phyloP scores from a whole-genome alignment of 2,888 invertebrate genomes.

The Philopedon plagiatum region DNA sequence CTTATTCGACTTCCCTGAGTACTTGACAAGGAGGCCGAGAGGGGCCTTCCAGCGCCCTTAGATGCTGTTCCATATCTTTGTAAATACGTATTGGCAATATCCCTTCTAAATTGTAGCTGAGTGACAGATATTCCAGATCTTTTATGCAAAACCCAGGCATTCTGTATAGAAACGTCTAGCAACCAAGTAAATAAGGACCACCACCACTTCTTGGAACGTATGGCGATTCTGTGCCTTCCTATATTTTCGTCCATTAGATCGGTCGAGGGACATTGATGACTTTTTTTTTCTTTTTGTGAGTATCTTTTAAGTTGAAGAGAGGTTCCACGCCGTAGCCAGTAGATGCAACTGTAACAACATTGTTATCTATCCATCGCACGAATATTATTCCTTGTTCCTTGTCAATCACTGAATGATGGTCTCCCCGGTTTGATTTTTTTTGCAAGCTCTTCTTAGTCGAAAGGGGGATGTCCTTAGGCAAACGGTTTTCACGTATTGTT shows the following conservation, averaged over 20 bases:
- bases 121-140: not conserved
- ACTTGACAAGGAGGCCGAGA: no score
- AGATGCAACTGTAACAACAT: not conserved
- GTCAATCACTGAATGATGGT: no score
- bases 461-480: conserved; percentile 39
- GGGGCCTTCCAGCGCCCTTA: no score
- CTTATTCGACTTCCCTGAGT: conserved; percentile 21
- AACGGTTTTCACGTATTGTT: conserved; percentile 51
- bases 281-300: conserved; percentile 11
- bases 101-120: no score
- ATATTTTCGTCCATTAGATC: conserved; percentile 20
- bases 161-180: conserved; percentile 19
- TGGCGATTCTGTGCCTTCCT: not conserved
- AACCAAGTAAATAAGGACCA: conserved; percentile 15
- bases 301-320: conserved; percentile 9
- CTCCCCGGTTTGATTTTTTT: conserved; percentile 12
- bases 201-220: conserved; percentile 17
- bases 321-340: no score
- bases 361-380: not conserved
- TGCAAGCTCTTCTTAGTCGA: not conserved
- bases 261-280: not conserved
- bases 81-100: conserved; percentile 7
- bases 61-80: conserved; percentile 12
- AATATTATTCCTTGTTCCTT: not conserved
- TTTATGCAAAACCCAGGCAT: conserved; percentile 5